Evolutionary conservation across 2,797 vertebrate species (phyloP), one percentile per base, ranked within the genome.

Genomic region (Propithecus deckenii): DNA sequence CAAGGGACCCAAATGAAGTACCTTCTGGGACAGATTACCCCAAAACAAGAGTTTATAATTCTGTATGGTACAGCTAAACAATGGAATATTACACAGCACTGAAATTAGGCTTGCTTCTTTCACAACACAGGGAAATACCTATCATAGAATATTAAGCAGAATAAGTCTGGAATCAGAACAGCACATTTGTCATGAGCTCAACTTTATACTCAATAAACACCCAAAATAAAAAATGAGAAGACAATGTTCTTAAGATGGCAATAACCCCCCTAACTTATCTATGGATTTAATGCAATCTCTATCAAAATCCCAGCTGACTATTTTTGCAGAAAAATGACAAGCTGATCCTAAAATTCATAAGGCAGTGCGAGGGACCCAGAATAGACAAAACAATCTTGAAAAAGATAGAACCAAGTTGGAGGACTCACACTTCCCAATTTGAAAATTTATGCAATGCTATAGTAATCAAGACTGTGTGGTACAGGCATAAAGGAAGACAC

Each of bases 391-490:
- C 13, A 90, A 61, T 91, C 32, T 94, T 95, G 41, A n/a, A 63
- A 80, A 71, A 55, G 83, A 50, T 3, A 65, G 28, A 74, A 74
- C n/a, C 55, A 93, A 95, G 55, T 13, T 86, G 57, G 28, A 95
- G n/a, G 32, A 55, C 15, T 93, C 59, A 88, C 2, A 91, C 14
- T 65, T 71, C n/a, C 57, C 15, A 15, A 41, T 83, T 87, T 90
- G 67, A 94, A 94, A 97, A 46, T 41, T 94, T 84, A 93, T 79
- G 48, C 57, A 95, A 95, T 57, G 55, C 38, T 63, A 65, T 28
- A 74, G 25, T 71, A 86, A 83, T 79, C 84, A 91, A 79, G 22
- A 81, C 6, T 93, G 4, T 55, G 17, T 85, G 72, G 86, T 67
- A 38, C 30, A 93, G 38, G 38, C 61, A 72, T 95, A 83, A 93